Evolutionary conservation across 2,113 vertebrate genomes (phyloP).

Genomic region (Aphelocoma coerulescens): DNA sequence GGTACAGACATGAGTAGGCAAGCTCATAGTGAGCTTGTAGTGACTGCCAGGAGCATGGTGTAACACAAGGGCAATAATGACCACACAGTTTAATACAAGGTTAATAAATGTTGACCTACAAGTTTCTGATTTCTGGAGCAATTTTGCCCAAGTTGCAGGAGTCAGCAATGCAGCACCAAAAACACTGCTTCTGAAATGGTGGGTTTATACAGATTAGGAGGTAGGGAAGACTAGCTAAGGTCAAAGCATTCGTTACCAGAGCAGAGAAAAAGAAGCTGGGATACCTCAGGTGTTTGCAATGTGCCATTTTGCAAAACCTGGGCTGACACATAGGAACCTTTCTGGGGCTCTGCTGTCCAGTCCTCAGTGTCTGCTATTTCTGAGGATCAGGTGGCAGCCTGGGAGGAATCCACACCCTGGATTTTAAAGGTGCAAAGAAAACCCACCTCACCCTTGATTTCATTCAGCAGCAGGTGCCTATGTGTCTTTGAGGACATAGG

Average conservation of each 20-base stretch:
- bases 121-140: conserved; percentile 4
- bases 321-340: not conserved
- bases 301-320: not conserved
- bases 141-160: not conserved
- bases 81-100: not conserved
- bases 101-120: not conserved
- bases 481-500: not conserved
- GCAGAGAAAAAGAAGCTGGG: not conserved
- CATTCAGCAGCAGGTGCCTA: not conserved
- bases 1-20: not conserved
- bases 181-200: not conserved
- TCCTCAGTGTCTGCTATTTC: not conserved
- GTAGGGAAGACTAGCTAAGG: not conserved
- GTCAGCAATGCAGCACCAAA: not conserved
- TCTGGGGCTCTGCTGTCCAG: not conserved
- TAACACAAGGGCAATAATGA: not conserved
- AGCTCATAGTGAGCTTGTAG: not conserved
- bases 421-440: not conserved
- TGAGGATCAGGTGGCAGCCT: not conserved
- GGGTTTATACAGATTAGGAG: not conserved
- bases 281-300: not conserved
- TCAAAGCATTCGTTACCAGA: not conserved
- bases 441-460: not conserved
- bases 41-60: not conserved
- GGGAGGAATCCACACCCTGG: not conserved